Evolutionary conservation across 2,113 vertebrate genomes (phyloP).

Genomic region (Pyxicephalus adspersus): DNA sequence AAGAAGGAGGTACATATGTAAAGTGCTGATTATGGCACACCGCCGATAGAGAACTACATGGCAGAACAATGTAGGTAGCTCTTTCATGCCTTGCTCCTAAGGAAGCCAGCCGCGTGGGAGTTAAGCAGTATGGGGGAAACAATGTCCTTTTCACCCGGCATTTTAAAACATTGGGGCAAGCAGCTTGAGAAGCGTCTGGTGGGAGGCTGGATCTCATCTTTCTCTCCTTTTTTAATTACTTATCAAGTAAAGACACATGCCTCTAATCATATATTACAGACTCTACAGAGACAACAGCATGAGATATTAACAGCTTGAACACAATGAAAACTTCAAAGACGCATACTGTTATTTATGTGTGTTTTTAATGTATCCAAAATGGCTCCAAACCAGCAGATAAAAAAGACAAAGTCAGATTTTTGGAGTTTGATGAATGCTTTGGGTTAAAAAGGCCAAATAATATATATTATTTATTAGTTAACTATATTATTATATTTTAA

Average conservation of each 20-base stretch:
- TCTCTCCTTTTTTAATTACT: conserved; percentile 51
- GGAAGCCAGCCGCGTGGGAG: conserved; percentile 64
- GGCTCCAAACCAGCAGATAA: not conserved
- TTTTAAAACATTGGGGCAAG: conserved; percentile 40
- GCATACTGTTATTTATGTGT: conserved; percentile 22
- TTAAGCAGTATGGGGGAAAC: conserved; percentile 55
- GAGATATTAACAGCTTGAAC: conserved; percentile 17
- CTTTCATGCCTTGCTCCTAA: conserved; percentile 74
- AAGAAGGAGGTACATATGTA: conserved; percentile 75
- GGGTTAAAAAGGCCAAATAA: too few relatives aligned
- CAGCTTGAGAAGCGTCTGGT: conserved; percentile 18
- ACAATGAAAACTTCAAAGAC: conserved; percentile 47
- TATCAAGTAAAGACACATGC: conserved; percentile 48
- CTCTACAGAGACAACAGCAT: conserved; percentile 13
- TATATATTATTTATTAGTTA: too few relatives aligned
- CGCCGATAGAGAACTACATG: conserved; percentile 73
- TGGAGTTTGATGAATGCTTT: too few relatives aligned
- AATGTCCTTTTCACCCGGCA: conserved; percentile 51
- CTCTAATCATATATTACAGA: conserved; percentile 35
- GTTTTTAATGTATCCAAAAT: not conserved
- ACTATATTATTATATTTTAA: too few relatives aligned
- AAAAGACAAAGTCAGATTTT: not conserved
- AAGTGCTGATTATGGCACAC: conserved; percentile 69
- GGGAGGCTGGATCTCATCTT: not conserved
- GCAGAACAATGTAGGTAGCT: conserved; percentile 74